These are phyloP conservation scores for Leptinotarsa rubiginosa DNA, from an alignment of 2,888 invertebrate genomes.

Conservation along the genomic window DNA sequence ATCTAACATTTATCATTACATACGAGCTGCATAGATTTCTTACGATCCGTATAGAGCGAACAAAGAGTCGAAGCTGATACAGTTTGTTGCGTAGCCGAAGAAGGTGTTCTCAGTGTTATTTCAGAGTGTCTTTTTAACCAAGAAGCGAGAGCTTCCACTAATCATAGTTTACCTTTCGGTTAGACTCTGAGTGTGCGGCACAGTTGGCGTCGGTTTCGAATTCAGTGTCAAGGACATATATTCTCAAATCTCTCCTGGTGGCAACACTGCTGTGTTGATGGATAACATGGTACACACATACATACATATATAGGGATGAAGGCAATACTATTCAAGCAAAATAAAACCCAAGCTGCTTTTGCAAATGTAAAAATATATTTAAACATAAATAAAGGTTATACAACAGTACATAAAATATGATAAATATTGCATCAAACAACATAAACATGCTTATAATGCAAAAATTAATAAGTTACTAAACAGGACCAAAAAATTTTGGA, in stretches of 20 bases:
- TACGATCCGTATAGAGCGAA: neutral
- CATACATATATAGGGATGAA: constrained; percentile 44
- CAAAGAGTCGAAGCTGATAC: constrained; percentile 10
- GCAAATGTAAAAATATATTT: constrained; percentile 68
- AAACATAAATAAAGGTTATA: constrained; percentile 67
- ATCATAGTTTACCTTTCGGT: constrained; percentile 32
- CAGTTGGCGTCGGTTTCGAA: constrained; percentile 45
- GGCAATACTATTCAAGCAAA: constrained; percentile 59
- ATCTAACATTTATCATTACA: neutral
- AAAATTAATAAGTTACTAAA: constrained; percentile 60
- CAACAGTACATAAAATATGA: constrained; percentile 68
- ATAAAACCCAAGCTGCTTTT: constrained; percentile 67
- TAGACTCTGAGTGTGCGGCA: constrained; percentile 52
- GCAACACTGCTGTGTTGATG: constrained; percentile 57
- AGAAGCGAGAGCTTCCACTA: constrained; percentile 20
- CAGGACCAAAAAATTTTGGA: constrained; percentile 57
- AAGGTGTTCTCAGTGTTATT: constrained; percentile 45
- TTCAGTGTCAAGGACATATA: constrained; percentile 41
- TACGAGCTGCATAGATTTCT: neutral
- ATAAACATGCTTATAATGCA: constrained; percentile 67
- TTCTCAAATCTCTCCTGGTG: constrained; percentile 59
- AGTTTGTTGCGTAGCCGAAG: constrained; percentile 39
- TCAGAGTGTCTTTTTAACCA: constrained; percentile 31
- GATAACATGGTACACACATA: constrained; percentile 36
- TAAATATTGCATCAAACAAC: constrained; percentile 68